Evolutionary conservation across 2,888 invertebrate species (phyloP).

Genomic region (Bellardia pandia): DNA sequence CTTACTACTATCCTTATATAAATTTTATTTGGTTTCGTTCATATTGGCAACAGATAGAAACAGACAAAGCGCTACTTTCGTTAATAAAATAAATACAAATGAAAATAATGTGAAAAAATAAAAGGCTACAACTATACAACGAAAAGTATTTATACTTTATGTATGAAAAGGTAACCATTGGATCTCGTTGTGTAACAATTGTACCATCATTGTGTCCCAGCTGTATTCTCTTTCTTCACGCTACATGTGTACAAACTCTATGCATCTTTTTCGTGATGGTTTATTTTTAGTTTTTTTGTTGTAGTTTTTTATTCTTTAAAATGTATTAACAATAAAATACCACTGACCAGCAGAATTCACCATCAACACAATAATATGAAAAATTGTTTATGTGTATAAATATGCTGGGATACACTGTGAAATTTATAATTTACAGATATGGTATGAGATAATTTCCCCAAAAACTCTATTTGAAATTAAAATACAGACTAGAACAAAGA

Average conservation of each 20-base stretch:
- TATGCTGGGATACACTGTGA: background rate
- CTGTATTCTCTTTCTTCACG: conserved; percentile 31
- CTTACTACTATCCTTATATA: background rate
- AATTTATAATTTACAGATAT: background rate
- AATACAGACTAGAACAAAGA: too few species aligned
- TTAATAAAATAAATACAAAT: conserved; percentile 52
- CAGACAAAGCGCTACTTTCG: conserved; percentile 35
- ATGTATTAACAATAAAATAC: conserved; percentile 65
- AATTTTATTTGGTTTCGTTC: background rate
- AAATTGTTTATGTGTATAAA: conserved; percentile 15
- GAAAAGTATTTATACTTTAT: background rate
- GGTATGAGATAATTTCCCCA: too few species aligned
- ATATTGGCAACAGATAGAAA: conserved; percentile 35
- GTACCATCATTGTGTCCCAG: conserved; percentile 24
- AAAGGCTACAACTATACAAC: background rate
- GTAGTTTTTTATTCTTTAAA: conserved; percentile 38
- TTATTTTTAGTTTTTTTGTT: background rate
- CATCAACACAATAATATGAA: conserved; percentile 40
- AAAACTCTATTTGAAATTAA: too few species aligned
- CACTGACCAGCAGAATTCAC: conserved; percentile 49
- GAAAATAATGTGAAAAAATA: background rate
- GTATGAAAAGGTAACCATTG: background rate
- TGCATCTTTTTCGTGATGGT: background rate
- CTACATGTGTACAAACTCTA: background rate
- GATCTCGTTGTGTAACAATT: conserved; percentile 56